Base-by-base conservation (phyloP, 2,797 vertebrate genomes). In the Tapirus indicus region DNA sequence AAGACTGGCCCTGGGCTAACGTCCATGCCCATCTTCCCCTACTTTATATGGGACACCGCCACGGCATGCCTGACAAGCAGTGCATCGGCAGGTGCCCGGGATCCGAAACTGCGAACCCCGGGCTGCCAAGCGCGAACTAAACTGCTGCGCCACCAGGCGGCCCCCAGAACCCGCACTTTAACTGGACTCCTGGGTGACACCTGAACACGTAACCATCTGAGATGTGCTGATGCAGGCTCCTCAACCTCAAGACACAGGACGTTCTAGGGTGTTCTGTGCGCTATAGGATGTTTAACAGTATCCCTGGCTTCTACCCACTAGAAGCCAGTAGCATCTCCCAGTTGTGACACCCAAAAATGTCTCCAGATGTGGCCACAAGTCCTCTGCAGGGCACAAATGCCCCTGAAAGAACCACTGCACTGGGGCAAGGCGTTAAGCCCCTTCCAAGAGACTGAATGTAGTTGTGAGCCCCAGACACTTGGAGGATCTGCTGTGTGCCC, bases 181-280 rank as follows among this genome's bases (percentile, higher is more conserved):
- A 13, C 32, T 9, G 18, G 62, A 29, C 44, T 7, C 41, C 52
- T 1, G 3, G 25, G 35, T 32, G 64, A 20, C 12, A 4, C 2
- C 71, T 2, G 8, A 3, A 56, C 38, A 4, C 1, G 1, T 1
- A 12, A 5, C n/a, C 0, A 11, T 27, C 16, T 32, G 20, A 9
- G 23, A 17, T 0, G 0, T 5, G 38, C 38, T 20, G 4, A 32
- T 1, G 23, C n/a, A 47, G 16, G 35, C 25, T 64, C 82, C 60
- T 10, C 16, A 0, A 4, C 27, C 52, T 10, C 21, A 17, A 44
- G 38, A 32, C 56, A 0, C 9, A 3, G 32, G 44, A 29, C 38
- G 14, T 38, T 35, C 79, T 35, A 69, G n/a, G 78, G 17, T 12
- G 27, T 66, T 58, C 72, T 8, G 10, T 12, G 54, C n/a, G 0